A percentile compares a stretch with the other conserved stretches of the same genome.
These are phyloP conservation scores for Panagrolaimus sp. DNA, from an alignment of 1,140 invertebrate species.

Conservation along the genomic window DNA sequence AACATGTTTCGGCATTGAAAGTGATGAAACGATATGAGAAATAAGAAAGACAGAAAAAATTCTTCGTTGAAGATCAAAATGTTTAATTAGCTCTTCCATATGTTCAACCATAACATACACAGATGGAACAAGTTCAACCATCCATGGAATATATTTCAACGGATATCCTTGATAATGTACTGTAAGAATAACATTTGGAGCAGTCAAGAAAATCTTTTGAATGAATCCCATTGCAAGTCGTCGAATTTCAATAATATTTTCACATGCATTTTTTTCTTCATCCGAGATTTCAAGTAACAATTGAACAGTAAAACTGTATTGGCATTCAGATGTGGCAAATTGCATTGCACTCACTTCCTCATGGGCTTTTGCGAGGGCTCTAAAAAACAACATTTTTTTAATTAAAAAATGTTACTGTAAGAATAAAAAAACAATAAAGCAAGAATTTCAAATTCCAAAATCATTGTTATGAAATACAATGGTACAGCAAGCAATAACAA, in stretches of 20 bases:
- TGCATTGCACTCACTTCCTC: slow-evolving; percentile 1
- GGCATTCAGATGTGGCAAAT: background rate
- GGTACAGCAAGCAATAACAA: too few species aligned
- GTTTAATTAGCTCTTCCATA: background rate
- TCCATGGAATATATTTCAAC: slow-evolving; percentile 4
- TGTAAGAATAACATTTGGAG: slow-evolving; percentile 2
- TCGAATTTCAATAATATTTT: slow-evolving; percentile 1
- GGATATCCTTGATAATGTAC: slow-evolving; percentile 6
- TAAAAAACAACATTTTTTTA: too few species aligned
- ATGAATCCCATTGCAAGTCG: background rate
- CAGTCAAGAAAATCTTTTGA: background rate
- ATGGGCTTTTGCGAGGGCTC: too few species aligned
- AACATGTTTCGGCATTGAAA: background rate
- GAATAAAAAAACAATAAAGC: too few species aligned
- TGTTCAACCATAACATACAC: background rate
- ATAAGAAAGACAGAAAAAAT: background rate
- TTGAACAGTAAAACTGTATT: background rate
- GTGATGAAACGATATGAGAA: background rate
- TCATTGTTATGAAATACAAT: too few species aligned
- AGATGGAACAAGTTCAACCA: slow-evolving; percentile 4
- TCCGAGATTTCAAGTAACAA: background rate
- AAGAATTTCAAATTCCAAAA: too few species aligned
- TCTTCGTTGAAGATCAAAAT: background rate
- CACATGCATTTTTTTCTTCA: background rate
- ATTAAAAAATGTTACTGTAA: too few species aligned